phyloP scores from a whole-genome alignment of 1,140 invertebrate species.

The Heliconius melpomene region DNA sequence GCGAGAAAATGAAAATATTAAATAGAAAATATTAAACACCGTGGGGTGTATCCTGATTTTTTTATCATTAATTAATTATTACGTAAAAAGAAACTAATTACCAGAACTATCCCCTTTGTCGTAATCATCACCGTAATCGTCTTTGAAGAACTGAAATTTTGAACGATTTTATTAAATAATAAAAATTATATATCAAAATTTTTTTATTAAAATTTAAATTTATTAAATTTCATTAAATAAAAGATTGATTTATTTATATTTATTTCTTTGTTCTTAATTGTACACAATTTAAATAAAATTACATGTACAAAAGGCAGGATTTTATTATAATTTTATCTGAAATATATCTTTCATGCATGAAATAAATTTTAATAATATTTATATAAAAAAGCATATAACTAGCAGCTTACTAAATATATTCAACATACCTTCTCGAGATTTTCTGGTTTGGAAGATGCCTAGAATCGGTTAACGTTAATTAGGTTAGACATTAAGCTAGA shows the following conservation, averaged over 20 bases:
- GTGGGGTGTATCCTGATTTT: too few relatives aligned
- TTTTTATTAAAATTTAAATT: too few relatives aligned
- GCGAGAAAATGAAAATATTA: too few relatives aligned
- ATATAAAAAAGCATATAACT: too few relatives aligned
- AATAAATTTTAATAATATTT: not conserved
- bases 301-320: too few relatives aligned
- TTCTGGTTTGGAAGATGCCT: constrained; percentile 10
- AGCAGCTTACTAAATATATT: not conserved
- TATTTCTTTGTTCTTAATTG: too few relatives aligned
- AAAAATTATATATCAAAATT: too few relatives aligned
- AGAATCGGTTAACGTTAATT: constrained; percentile 21
- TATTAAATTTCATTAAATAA: not conserved
- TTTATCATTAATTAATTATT: too few relatives aligned
- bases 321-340: not conserved
- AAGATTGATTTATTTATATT: too few relatives aligned
- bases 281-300: too few relatives aligned
- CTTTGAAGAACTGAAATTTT: constrained; percentile 18
- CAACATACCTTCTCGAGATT: constrained; percentile 19
- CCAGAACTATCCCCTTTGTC: constrained; percentile 16
- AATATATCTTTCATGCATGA: not conserved
- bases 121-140: not conserved
- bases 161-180: constrained; percentile 14
- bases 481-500: constrained; percentile 6
- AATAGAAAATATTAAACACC: too few relatives aligned
- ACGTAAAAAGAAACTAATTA: not conserved